A percentile compares a stretch with the other conserved stretches of the same genome.
These are phyloP conservation scores for Prenolepis imparis DNA, from an alignment of 2,888 invertebrate species.

Conservation along the genomic window DNA sequence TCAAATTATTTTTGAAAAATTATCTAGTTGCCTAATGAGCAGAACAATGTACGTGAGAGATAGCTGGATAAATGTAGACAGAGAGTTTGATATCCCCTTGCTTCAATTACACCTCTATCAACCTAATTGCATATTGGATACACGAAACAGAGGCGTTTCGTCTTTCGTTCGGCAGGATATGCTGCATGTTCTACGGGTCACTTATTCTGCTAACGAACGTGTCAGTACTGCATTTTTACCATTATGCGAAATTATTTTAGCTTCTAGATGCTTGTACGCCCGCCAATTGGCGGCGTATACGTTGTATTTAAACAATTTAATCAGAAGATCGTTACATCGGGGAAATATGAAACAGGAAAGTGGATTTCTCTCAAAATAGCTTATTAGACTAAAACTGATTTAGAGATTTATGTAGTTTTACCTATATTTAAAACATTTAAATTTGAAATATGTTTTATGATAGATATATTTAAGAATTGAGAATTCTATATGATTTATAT, in stretches of 20 bases:
- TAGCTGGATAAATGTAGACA: conserved; percentile 73
- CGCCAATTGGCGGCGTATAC: conserved; percentile 12
- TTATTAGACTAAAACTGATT: neutral
- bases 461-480: neutral
- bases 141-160: conserved; percentile 67
- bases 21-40: conserved; percentile 23
- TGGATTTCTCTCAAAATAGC: conserved; percentile 5
- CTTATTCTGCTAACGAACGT: conserved; percentile 67
- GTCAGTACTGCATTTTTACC: conserved; percentile 61
- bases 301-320: conserved; percentile 29
- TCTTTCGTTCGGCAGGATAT: conserved; percentile 62
- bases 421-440: neutral
- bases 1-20: conserved; percentile 37
- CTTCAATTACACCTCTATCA: conserved; percentile 77
- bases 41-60: conserved; percentile 48
- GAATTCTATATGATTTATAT: neutral
- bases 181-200: conserved; percentile 66
- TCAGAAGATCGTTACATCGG: neutral
- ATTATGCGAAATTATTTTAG: conserved; percentile 75
- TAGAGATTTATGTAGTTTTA: neutral
- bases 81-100: conserved; percentile 76
- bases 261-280: conserved; percentile 35
- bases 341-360: neutral
- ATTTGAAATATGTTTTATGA: neutral
- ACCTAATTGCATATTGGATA: conserved; percentile 71